phyloP scores from a whole-genome alignment of 1,140 invertebrate species.

The Tetramorium alpestre region DNA sequence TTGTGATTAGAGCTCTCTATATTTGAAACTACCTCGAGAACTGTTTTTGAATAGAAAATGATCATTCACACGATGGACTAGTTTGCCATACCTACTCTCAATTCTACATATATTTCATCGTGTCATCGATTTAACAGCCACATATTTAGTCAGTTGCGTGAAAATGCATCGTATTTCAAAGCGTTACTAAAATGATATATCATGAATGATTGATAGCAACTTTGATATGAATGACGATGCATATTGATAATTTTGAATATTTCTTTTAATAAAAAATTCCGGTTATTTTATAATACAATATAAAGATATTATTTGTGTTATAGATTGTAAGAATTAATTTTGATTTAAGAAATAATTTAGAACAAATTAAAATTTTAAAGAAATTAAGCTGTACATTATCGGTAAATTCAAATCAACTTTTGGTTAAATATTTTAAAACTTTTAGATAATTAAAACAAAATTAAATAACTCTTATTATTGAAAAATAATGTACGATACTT shows the following conservation, averaged over 20 bases:
- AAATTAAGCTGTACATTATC: background rate
- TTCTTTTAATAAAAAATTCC: background rate
- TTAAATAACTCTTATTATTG: background rate
- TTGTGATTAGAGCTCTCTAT: background rate
- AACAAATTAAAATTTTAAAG: background rate
- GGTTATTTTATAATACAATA: background rate
- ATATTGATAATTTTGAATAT: background rate
- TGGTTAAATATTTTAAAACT: background rate
- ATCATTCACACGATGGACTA: background rate
- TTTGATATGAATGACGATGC: background rate
- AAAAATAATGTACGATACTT: background rate
- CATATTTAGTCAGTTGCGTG: constrained; percentile 14
- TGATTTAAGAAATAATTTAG: background rate
- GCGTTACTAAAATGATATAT: background rate
- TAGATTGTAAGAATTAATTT: background rate
- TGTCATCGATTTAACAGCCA: constrained; percentile 12
- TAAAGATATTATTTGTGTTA: background rate
- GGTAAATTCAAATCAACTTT: background rate
- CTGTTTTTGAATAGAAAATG: background rate
- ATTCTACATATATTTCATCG: background rate
- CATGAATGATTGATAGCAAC: constrained; percentile 3
- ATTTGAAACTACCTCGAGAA: background rate
- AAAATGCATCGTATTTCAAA: constrained; percentile 46
- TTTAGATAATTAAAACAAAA: background rate
- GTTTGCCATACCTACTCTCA: background rate